Percentiles rank a stretch among this genome's conserved stretches.
phyloP scores from a whole-genome alignment of 2,113 vertebrate species.

The Aspidoscelis tigris region DNA sequence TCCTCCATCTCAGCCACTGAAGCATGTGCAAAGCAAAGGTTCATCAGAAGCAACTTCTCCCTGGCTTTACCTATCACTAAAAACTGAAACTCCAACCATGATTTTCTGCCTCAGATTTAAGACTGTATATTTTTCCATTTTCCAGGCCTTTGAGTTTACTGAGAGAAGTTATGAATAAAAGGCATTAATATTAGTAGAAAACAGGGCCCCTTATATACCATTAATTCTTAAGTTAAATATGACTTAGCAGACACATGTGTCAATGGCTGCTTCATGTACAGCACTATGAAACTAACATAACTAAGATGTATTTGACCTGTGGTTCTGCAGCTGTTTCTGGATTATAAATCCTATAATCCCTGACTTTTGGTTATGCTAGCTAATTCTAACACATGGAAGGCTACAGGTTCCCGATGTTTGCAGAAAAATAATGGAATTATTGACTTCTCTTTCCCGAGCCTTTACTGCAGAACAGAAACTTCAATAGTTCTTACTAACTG shows the following conservation, averaged over 20 bases:
- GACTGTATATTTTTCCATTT: not conserved
- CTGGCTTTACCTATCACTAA: not conserved
- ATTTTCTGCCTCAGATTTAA: not conserved
- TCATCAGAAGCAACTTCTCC: not conserved
- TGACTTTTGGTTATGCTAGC: too few relatives aligned
- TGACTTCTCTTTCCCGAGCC: not conserved
- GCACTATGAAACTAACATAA: not conserved
- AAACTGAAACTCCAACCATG: not conserved
- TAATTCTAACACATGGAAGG: too few relatives aligned
- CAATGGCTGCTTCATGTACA: too few relatives aligned
- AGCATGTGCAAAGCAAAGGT: not conserved
- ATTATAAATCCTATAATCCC: too few relatives aligned
- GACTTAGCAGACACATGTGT: not conserved
- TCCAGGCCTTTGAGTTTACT: not conserved
- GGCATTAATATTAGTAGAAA: not conserved
- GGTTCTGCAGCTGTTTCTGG: too few relatives aligned
- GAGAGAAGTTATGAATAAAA: not conserved
- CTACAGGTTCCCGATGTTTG: too few relatives aligned
- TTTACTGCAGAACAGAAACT: not conserved
- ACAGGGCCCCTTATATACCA: not conserved
- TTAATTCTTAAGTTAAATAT: constrained; percentile 11
- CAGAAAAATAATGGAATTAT: not conserved
- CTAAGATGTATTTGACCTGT: too few relatives aligned
- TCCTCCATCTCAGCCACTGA: too few relatives aligned
- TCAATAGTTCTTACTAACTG: not conserved